Base-by-base conservation (phyloP, 2,888 invertebrate genomes). In the Leptinotarsa haldemani region DNA sequence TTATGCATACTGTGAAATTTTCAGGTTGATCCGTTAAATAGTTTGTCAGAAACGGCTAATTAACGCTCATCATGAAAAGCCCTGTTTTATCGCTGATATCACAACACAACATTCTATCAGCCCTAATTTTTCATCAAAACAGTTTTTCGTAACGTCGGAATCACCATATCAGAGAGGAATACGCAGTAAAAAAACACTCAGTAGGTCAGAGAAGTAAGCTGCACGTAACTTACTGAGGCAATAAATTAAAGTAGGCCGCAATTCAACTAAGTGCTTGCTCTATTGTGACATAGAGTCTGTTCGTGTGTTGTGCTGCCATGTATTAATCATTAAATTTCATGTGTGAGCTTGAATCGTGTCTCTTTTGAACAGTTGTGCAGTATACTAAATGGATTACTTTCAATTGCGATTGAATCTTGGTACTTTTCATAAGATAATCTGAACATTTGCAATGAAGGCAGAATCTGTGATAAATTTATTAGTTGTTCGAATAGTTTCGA, bases 241-340 rank as follows among this genome's bases (percentile, higher is more conserved):
- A 65, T 71, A 66, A 71, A 66, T 71, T 66, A 71, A 71, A 71
- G 58, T 71, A 53, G 58, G 47, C 58, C 47, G 71, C 71, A 71
- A 71, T 71, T 71, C 71, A 46, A 56, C 71, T 61, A 58, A 71
- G 71, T 71, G 71, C 30, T 56, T 20, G 48, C 61, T 61, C 61
- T 47, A 69, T 67, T 67, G 67, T 67, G 67, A 56, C 68, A 68
- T n/a, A 46, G 58, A 68, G 56, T 56, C 22, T 30, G 68, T 46
- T 67, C 52, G 40, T 53, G 46, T 68, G 46, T 68, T 40, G 25
- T 40, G 53, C 40, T 25, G 52, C 53, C 67, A 18, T 53, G 68
- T 56, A 68, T 68, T 68, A 68, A 58, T 68, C 68, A 68, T 56
- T 47, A 46, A 56, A 56, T 68, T 53, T 56, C 48, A 68, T 56